Conservation (phyloP, 2,113 vertebrate genomes). For the Fulica atra region DNA sequence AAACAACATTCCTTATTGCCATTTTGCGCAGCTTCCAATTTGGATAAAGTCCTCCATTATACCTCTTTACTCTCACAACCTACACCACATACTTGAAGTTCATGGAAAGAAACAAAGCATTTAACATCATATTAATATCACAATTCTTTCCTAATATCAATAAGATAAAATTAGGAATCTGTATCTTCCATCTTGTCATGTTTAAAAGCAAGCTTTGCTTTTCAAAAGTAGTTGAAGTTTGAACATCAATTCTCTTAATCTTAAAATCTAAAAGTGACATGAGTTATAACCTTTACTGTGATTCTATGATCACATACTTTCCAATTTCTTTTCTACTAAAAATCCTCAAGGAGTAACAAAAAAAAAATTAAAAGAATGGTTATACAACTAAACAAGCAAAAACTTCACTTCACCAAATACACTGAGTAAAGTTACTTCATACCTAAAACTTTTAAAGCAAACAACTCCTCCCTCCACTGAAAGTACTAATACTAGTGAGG, state of each 20-base stretch:
- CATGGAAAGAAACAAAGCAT: not conserved
- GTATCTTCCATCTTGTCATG: not conserved
- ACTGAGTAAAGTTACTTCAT: not conserved
- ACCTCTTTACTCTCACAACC: not conserved
- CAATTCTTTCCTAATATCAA: not conserved
- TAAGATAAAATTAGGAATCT: not conserved
- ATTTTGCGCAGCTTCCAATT: not conserved
- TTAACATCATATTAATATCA: not conserved
- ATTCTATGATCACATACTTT: not conserved
- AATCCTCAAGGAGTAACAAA: not conserved
- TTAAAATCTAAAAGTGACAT: not conserved
- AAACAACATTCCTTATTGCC: not conserved
- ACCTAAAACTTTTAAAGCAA: not conserved
- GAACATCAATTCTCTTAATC: not conserved
- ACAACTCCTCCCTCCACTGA: not conserved
- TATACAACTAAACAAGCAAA: not conserved
- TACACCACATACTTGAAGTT: not conserved
- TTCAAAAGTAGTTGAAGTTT: not conserved
- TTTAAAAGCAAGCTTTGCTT: not conserved
- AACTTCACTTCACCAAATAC: not conserved
- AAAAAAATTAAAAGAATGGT: not conserved
- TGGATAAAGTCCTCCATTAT: not conserved
- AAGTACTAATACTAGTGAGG: not conserved
- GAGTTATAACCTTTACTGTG: not conserved
- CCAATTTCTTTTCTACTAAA: not conserved